phyloP scores from a whole-genome alignment of 2,888 invertebrate genomes.

The Panorpa germanica region DNA sequence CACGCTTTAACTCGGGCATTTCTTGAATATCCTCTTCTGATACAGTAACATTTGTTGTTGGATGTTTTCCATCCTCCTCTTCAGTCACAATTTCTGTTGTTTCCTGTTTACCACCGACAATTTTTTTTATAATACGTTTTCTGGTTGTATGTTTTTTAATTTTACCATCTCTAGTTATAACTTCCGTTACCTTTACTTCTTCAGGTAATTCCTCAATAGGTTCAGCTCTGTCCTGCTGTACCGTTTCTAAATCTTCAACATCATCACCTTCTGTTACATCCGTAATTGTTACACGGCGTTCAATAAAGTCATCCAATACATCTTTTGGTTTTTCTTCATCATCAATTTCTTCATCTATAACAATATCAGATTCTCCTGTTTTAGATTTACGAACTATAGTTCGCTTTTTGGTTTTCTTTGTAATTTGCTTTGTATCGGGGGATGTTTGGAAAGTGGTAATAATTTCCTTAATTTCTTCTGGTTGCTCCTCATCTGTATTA shows the following conservation, averaged over 20 bases:
- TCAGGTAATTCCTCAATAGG: slow-evolving; percentile 13
- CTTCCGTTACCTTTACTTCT: slow-evolving; percentile 12
- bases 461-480: slow-evolving; percentile 13
- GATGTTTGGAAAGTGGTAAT: background rate
- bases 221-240: slow-evolving; percentile 17
- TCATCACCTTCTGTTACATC: slow-evolving; percentile 23
- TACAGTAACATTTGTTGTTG: slow-evolving; percentile 22
- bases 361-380: slow-evolving; percentile 14
- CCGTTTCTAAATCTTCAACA: no score
- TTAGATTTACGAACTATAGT: no score
- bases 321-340: slow-evolving; percentile 28
- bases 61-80: slow-evolving; percentile 26
- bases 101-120: slow-evolving; percentile 20
- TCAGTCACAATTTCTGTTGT: slow-evolving; percentile 26
- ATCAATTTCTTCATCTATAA: slow-evolving; percentile 20
- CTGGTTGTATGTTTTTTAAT: slow-evolving; percentile 18
- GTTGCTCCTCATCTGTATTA: slow-evolving; percentile 13
- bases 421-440: slow-evolving; percentile 10
- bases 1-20: slow-evolving; percentile 15
- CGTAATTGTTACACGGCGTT: slow-evolving; percentile 20
- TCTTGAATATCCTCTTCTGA: slow-evolving; percentile 19
- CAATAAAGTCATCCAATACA: slow-evolving; percentile 14
- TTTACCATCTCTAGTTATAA: slow-evolving; percentile 10
- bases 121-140: slow-evolving; percentile 20
- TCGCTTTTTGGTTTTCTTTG: background rate